Evolutionary conservation across 2,113 vertebrate species (phyloP).

Genomic region (Mionectes macconnelli): DNA sequence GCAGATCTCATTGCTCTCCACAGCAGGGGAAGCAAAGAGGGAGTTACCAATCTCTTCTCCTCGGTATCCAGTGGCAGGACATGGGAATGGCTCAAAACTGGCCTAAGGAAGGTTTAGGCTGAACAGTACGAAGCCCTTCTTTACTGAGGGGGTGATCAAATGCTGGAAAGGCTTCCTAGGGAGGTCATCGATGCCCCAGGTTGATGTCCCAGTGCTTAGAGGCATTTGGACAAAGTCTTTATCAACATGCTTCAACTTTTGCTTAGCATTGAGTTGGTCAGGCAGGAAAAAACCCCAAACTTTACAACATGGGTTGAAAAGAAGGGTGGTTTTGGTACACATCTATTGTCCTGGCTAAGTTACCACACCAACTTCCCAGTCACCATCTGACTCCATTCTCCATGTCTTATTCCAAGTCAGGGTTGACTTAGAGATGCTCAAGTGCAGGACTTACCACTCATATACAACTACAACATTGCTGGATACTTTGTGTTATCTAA

Average conservation of each 20-base stretch:
- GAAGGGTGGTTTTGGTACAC: neutral
- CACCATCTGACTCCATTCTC: neutral
- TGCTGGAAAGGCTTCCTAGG: neutral
- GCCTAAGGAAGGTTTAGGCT: neutral
- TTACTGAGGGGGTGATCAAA: neutral
- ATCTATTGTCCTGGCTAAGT: neutral
- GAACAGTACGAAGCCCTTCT: neutral
- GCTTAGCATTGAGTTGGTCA: neutral
- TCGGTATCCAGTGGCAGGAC: neutral
- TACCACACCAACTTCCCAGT: neutral
- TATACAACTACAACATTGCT: neutral
- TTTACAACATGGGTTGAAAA: neutral
- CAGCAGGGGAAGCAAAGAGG: neutral
- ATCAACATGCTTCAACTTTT: neutral
- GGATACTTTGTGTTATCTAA: neutral
- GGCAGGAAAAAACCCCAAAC: no score
- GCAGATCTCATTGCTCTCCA: neutral
- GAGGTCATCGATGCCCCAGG: fast-evolving
- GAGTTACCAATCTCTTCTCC: neutral
- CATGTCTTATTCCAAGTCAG: neutral
- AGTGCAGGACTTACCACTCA: neutral
- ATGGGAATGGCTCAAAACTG: neutral
- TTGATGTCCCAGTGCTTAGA: neutral
- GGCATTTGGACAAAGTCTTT: neutral
- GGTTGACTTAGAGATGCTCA: neutral